Evolutionary conservation across 1,140 invertebrate species (phyloP).

Genomic region (Drosophila nebulosa): DNA sequence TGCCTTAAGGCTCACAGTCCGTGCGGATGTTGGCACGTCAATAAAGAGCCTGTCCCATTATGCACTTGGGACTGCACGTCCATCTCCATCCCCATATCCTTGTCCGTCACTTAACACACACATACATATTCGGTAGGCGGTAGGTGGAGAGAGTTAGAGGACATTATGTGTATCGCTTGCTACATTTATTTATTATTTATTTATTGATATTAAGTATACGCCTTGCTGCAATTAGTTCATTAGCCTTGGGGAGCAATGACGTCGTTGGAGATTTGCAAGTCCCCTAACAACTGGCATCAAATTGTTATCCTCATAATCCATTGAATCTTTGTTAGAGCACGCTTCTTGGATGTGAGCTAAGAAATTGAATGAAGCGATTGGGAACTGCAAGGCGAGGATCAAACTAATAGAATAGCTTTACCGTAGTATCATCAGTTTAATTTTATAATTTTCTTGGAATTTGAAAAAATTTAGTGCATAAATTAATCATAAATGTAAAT

Average conservation of each 20-base stretch:
- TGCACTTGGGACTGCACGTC: slow-evolving; percentile 44
- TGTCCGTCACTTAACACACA: slow-evolving; percentile 13
- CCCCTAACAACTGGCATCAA: slow-evolving; percentile 25
- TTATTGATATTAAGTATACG: slow-evolving; percentile 69
- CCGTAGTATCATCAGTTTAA: too few relatives aligned
- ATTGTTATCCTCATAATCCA: slow-evolving; percentile 12
- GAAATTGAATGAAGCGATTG: neutral
- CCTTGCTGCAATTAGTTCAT: slow-evolving; percentile 67
- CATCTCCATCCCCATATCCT: slow-evolving; percentile 12
- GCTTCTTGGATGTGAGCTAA: neutral
- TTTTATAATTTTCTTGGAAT: too few relatives aligned
- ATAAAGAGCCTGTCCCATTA: slow-evolving; percentile 50
- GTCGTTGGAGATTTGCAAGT: slow-evolving; percentile 28
- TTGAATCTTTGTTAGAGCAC: slow-evolving; percentile 2
- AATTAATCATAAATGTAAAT: too few relatives aligned
- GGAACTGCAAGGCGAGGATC: neutral
- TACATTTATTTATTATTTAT: slow-evolving; percentile 71
- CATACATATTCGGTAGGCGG: slow-evolving; percentile 4
- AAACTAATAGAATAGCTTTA: neutral
- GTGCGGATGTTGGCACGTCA: slow-evolving; percentile 38
- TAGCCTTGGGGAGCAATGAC: slow-evolving; percentile 41
- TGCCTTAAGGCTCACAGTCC: slow-evolving; percentile 40
- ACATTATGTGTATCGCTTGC: slow-evolving; percentile 7
- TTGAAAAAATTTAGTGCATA: too few relatives aligned
- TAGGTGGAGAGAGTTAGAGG: slow-evolving; percentile 18